Percentiles rank a stretch among this genome's conserved stretches.
Conservation (phyloP, 2,113 vertebrate species). For the Capricornis sumatraensis region DNA sequence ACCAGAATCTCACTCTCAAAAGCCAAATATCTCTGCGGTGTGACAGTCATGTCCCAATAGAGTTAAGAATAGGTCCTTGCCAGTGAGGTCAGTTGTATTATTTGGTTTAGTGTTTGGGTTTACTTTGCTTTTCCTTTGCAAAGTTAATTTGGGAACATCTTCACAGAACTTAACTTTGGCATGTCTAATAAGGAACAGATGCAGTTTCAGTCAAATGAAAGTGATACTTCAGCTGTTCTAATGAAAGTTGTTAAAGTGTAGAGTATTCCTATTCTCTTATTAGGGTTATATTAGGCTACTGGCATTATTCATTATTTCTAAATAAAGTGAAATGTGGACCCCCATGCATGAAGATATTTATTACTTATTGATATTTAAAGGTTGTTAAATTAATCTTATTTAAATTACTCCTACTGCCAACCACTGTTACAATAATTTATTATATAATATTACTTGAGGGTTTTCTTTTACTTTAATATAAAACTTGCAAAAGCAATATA, state of each 20-base stretch:
- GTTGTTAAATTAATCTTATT: slow-evolving; percentile 80
- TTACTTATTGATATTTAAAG: slow-evolving; percentile 81
- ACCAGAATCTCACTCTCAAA: neutral
- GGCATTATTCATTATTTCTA: slow-evolving; percentile 75
- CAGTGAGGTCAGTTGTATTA: neutral
- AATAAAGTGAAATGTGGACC: slow-evolving; percentile 75
- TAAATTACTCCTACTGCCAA: slow-evolving; percentile 76
- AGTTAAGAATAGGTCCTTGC: neutral
- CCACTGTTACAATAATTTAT: slow-evolving; percentile 72
- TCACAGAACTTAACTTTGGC: neutral
- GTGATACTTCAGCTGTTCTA: slow-evolving; percentile 29
- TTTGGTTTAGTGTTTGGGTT: neutral
- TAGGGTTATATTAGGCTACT: slow-evolving; percentile 67
- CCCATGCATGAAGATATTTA: slow-evolving; percentile 77
- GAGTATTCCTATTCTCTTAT: slow-evolving; percentile 50
- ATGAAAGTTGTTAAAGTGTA: slow-evolving; percentile 49
- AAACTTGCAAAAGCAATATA: slow-evolving; percentile 73
- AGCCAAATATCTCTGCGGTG: neutral
- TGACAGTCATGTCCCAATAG: neutral
- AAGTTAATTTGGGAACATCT: slow-evolving; percentile 17
- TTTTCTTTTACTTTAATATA: slow-evolving; percentile 71
- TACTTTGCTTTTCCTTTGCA: neutral
- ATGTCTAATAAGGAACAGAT: slow-evolving; percentile 6
- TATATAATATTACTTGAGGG: slow-evolving; percentile 71
- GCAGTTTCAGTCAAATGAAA: slow-evolving; percentile 33